A percentile compares a stretch with the other conserved stretches of the same genome.
These are phyloP conservation scores for Equus przewalskii DNA, from an alignment of 2,113 vertebrate genomes.

Conservation along the genomic window DNA sequence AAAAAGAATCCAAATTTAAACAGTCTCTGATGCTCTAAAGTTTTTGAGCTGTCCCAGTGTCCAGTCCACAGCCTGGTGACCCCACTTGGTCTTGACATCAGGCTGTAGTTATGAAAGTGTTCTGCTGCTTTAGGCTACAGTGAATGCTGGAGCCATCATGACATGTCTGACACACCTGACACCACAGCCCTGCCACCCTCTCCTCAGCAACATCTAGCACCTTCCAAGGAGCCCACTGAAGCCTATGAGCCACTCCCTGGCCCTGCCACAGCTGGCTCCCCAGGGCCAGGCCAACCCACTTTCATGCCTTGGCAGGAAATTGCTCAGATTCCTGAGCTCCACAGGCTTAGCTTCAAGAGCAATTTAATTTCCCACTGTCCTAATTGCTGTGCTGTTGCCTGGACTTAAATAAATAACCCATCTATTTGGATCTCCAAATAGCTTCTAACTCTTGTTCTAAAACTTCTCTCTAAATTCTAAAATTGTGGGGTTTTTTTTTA, in stretches of 20 bases:
- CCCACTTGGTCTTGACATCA: background rate
- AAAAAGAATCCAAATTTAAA: background rate
- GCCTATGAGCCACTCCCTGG: background rate
- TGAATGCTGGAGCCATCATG: rapidly evolving
- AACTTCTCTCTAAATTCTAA: background rate
- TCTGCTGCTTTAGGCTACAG: background rate
- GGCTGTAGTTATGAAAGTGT: background rate
- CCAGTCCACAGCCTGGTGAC: background rate
- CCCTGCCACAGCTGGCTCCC: rapidly evolving
- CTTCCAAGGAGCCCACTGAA: background rate
- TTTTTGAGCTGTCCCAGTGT: background rate
- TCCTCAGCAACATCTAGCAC: background rate
- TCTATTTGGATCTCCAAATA: background rate
- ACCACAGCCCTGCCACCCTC: background rate
- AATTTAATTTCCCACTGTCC: background rate
- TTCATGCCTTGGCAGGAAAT: background rate
- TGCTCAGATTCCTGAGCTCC: background rate
- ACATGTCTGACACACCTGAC: background rate
- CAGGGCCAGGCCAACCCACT: background rate
- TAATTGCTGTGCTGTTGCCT: background rate
- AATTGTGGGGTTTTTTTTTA: background rate
- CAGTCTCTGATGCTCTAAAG: background rate
- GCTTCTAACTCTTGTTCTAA: background rate
- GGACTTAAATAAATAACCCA: background rate
- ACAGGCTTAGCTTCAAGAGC: background rate